Conservation (phyloP, 2,888 invertebrate genomes). For the Eurois occulta region DNA sequence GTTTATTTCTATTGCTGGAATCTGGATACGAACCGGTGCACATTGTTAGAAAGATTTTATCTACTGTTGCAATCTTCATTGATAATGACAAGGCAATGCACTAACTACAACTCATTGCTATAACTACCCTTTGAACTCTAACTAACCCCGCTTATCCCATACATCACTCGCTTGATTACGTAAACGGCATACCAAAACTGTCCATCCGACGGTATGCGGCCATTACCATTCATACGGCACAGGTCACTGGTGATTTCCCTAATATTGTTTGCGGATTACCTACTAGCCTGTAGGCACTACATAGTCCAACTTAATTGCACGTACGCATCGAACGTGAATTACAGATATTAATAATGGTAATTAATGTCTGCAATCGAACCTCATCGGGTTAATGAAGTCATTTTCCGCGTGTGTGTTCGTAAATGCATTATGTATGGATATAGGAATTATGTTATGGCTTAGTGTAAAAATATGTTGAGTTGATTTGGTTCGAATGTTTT, state of each 20-base stretch:
- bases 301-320: slow-evolving; percentile 71
- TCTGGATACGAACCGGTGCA: no score
- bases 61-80: background rate
- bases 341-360: slow-evolving; percentile 77
- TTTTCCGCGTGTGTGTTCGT: slow-evolving; percentile 54
- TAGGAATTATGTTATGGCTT: slow-evolving; percentile 28
- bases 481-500: background rate
- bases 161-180: slow-evolving; percentile 49
- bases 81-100: background rate
- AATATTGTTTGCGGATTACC: slow-evolving; percentile 77
- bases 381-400: slow-evolving; percentile 62
- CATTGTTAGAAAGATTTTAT: background rate
- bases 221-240: slow-evolving; percentile 65
- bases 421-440: slow-evolving; percentile 54
- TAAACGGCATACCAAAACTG: slow-evolving; percentile 36
- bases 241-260: slow-evolving; percentile 72
- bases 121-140: background rate
- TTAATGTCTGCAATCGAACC: slow-evolving; percentile 77
- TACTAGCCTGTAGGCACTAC: slow-evolving; percentile 34
- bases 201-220: slow-evolving; percentile 51
- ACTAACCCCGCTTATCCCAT: background rate
- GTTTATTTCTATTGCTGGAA: no score
- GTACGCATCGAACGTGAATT: slow-evolving; percentile 71
- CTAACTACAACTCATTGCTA: slow-evolving; percentile 3
- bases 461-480: slow-evolving; percentile 27